Percentiles rank a stretch among this genome's conserved stretches.
Evolutionary conservation across 1,140 invertebrate genomes (phyloP).

Genomic region (Aphis gossypii): DNA sequence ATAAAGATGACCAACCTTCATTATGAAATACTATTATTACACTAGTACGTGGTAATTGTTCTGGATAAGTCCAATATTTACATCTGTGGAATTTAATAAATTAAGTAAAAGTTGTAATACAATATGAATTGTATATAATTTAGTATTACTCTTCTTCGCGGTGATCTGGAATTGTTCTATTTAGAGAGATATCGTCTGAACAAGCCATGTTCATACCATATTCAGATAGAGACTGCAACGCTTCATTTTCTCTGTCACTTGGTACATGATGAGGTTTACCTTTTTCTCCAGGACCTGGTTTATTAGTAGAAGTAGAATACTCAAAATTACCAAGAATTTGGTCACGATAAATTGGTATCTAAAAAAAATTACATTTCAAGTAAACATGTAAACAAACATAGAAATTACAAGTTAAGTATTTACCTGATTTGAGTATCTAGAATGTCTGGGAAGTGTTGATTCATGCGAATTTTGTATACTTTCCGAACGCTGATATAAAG

Average conservation of each 20-base stretch:
- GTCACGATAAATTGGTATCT: constrained; percentile 23
- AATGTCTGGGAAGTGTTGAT: neutral
- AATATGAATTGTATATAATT: neutral
- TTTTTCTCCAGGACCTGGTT: constrained; percentile 82
- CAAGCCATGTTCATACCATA: constrained; percentile 98
- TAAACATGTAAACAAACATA: neutral
- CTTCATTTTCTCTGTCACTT: constrained; percentile 72
- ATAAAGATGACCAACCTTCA: constrained; percentile 93
- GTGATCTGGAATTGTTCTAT: constrained; percentile 86
- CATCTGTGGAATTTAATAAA: constrained; percentile 70
- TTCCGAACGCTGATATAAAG: constrained; percentile 43
- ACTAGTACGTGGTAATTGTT: constrained; percentile 85
- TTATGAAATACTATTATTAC: constrained; percentile 99
- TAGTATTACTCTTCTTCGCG: constrained; percentile 77
- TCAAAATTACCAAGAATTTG: constrained; percentile 72
- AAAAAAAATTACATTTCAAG: neutral
- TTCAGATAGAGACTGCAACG: constrained; percentile 78
- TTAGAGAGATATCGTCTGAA: constrained; percentile 88
- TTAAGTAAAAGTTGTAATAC: neutral
- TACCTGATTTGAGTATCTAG: constrained; percentile 39
- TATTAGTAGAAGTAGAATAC: constrained; percentile 68
- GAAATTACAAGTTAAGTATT: neutral
- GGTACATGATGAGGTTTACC: constrained; percentile 80
- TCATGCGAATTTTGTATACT: neutral
- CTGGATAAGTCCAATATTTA: constrained; percentile 95